Evolutionary conservation across 2,797 vertebrate species (phyloP).

Genomic region (Calcarius lapponicus): DNA sequence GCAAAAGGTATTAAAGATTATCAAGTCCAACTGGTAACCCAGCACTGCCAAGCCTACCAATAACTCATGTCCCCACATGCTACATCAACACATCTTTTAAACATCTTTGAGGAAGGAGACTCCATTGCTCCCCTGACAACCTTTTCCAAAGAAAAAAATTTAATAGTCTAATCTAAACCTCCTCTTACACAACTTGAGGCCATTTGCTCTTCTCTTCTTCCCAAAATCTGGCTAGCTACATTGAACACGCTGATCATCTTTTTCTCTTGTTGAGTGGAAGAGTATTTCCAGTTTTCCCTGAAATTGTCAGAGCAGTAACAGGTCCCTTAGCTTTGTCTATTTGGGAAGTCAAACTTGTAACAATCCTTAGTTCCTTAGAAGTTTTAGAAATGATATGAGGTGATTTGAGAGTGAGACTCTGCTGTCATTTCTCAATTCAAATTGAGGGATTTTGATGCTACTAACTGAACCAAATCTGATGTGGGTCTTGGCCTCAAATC

Average conservation of each 20-base stretch:
- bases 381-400: background rate
- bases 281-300: background rate
- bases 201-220: background rate
- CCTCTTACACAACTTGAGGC: background rate
- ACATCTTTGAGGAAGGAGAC: background rate
- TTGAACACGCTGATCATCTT: background rate
- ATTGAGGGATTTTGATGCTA: background rate
- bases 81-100: background rate
- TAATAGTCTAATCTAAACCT: background rate
- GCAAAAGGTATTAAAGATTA: background rate
- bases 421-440: background rate
- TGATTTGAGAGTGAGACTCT: background rate
- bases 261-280: background rate
- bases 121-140: background rate
- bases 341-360: background rate
- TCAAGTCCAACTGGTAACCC: background rate
- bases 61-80: accelerated
- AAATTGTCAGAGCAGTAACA: background rate
- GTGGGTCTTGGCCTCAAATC: background rate
- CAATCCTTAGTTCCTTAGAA: background rate
- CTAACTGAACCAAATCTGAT: background rate
- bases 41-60: background rate
- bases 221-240: background rate
- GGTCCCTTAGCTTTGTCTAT: background rate
- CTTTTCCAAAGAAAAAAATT: background rate